Conservation (phyloP, 2,113 vertebrate species). For the Myiagra hebetior region DNA sequence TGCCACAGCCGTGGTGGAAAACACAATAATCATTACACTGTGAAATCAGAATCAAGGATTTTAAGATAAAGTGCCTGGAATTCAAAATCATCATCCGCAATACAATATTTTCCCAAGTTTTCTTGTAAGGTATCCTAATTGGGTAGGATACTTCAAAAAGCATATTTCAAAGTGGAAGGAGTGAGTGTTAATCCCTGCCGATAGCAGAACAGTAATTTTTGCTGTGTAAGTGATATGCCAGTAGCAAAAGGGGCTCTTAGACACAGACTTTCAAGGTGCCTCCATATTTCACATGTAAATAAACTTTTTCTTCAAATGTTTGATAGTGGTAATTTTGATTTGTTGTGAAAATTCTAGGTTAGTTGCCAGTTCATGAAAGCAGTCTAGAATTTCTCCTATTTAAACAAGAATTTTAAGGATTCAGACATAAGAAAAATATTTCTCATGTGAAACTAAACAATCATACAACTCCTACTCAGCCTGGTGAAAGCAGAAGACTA, state of each 20-base stretch:
- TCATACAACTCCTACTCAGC: neutral
- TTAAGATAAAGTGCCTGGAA: neutral
- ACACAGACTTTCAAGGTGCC: neutral
- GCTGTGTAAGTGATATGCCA: neutral
- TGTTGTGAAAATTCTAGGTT: neutral
- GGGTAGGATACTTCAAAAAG: conserved; percentile 18
- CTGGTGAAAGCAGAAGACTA: neutral
- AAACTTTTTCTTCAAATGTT: neutral
- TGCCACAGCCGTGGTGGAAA: neutral
- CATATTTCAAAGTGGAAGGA: conserved; percentile 23
- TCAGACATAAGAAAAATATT: neutral
- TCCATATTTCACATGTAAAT: conserved; percentile 26
- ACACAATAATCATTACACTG: neutral
- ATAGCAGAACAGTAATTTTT: conserved; percentile 16
- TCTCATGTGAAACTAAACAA: neutral
- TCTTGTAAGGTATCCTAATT: neutral
- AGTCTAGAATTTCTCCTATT: neutral
- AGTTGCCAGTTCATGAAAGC: neutral
- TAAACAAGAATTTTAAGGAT: neutral
- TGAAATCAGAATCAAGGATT: neutral
- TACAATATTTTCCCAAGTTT: neutral
- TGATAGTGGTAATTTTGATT: neutral
- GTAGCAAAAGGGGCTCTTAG: neutral
- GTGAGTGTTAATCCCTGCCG: neutral
- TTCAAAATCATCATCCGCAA: neutral